Evolutionary conservation across 2,888 invertebrate species (phyloP).

Genomic region (Lasioglossum zephyrum): DNA sequence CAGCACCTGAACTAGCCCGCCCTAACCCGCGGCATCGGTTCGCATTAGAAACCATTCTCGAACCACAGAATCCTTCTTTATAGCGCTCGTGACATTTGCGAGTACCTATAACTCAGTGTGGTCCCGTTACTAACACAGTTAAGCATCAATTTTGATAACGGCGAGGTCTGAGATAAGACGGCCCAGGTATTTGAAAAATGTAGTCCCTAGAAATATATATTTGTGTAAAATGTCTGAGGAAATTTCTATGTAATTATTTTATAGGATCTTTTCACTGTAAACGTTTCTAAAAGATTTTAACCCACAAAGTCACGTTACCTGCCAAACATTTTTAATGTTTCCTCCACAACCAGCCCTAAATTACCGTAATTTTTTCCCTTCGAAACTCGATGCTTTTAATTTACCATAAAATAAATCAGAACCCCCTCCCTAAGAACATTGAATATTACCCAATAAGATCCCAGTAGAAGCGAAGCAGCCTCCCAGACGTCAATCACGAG

Average conservation of each 20-base stretch:
- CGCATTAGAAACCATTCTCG: not conserved
- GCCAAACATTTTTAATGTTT: not conserved
- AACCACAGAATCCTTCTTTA: not conserved
- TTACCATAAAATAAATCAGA: not conserved
- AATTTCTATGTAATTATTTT: no score
- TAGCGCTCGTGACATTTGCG: not conserved
- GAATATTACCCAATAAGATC: not conserved
- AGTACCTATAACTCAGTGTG: not conserved
- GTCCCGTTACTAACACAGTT: not conserved
- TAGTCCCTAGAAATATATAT: not conserved
- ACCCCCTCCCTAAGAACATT: not conserved
- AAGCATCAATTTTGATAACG: not conserved
- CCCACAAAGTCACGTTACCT: not conserved
- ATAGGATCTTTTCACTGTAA: not conserved
- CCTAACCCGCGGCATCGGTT: not conserved
- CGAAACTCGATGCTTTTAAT: not conserved
- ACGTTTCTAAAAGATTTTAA: not conserved
- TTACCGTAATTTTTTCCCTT: not conserved
- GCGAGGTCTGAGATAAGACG: not conserved
- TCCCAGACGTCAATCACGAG: not conserved
- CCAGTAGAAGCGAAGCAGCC: not conserved
- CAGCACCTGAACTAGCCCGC: constrained; percentile 25
- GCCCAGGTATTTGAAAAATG: not conserved
- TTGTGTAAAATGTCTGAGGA: not conserved
- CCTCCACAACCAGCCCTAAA: not conserved